phyloP scores from a whole-genome alignment of 2,113 vertebrate species.

The Lichenostomus cassidix region DNA sequence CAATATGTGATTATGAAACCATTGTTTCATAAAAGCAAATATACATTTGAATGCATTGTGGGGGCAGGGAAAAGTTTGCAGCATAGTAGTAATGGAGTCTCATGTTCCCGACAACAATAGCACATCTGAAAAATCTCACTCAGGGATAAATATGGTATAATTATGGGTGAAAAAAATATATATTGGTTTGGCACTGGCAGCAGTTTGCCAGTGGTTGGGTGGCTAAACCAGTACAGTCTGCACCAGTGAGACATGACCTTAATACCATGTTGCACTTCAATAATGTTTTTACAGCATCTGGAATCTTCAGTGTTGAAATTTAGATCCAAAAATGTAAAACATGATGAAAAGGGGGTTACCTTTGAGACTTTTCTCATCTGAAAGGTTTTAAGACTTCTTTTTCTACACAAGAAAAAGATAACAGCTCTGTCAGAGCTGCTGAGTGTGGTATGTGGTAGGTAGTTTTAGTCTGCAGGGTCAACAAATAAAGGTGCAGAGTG shows the following conservation, averaged over 20 bases:
- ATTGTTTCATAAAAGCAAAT: conserved; percentile 40
- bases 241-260: not conserved
- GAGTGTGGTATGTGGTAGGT: not conserved
- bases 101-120: conserved; percentile 40
- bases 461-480: not conserved
- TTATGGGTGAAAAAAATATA: conserved; percentile 44
- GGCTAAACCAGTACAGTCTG: not conserved
- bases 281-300: not conserved
- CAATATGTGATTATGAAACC: conserved; percentile 29
- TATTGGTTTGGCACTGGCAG: conserved; percentile 45
- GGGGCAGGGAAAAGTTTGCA: conserved; percentile 43
- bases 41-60: conserved; percentile 49
- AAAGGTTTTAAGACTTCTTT: not conserved
- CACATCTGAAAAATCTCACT: conserved; percentile 57
- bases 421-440: not conserved
- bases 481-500: not conserved
- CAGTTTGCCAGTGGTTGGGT: conserved; percentile 21
- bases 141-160: conserved; percentile 62
- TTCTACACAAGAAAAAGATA: not conserved
- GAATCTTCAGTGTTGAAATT: not conserved
- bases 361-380: not conserved
- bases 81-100: conserved; percentile 31
- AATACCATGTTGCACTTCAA: not conserved
- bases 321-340: not conserved
- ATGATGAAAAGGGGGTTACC: not conserved